phyloP scores from a whole-genome alignment of 1,140 invertebrate species.

The Musca vetustissima region DNA sequence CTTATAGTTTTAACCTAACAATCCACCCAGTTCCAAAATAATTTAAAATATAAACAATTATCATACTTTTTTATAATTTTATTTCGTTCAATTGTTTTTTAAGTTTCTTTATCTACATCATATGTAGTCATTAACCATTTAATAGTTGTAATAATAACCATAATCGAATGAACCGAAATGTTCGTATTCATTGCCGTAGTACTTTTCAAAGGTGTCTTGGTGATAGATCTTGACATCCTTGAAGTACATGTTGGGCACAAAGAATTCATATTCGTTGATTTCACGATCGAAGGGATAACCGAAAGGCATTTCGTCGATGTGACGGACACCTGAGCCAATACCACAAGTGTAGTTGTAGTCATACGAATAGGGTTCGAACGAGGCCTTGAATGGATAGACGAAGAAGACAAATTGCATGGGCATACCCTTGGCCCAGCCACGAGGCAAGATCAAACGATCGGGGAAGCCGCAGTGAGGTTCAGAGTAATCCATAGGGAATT shows the following conservation, averaged over 20 bases:
- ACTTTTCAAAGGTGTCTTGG: constrained; percentile 41
- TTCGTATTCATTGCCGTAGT: constrained; percentile 29
- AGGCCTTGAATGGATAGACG: constrained; percentile 54
- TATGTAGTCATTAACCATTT: background rate
- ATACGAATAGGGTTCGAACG: constrained; percentile 42
- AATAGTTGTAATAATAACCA: constrained; percentile 12
- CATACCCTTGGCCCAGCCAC: constrained; percentile 60
- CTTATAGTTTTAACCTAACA: too few relatives aligned
- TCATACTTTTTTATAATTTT: background rate
- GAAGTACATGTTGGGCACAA: constrained; percentile 55
- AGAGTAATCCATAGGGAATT: constrained; percentile 50
- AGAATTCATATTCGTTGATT: constrained; percentile 55
- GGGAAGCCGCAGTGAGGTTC: constrained; percentile 53
- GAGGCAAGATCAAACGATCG: constrained; percentile 60
- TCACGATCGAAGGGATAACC: constrained; percentile 58
- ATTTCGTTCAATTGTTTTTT: background rate
- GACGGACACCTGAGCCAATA: constrained; percentile 46
- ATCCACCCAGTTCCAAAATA: too few relatives aligned
- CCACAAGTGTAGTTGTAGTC: constrained; percentile 44
- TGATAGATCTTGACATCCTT: constrained; percentile 63
- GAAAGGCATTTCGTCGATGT: constrained; percentile 45
- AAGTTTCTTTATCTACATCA: background rate
- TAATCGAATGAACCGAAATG: constrained; percentile 26
- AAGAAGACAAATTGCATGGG: constrained; percentile 60
- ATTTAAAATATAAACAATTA: too few relatives aligned